Conservation (phyloP, 2,113 vertebrate species). For the Ctenomys sociabilis region DNA sequence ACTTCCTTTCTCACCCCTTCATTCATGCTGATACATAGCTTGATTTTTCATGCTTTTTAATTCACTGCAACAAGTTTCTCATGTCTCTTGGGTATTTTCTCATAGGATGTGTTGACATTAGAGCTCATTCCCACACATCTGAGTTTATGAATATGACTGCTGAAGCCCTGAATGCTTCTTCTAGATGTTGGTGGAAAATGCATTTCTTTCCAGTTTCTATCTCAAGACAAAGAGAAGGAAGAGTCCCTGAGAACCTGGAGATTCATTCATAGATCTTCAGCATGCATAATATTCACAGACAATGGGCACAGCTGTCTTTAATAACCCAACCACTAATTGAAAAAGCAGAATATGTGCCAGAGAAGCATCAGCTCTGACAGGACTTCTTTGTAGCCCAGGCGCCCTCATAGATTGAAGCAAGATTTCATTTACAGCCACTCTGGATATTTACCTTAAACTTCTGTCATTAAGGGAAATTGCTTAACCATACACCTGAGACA, state of each 20-base stretch:
- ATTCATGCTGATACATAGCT: not conserved
- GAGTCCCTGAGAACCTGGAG: constrained; percentile 63
- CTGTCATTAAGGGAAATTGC: not conserved
- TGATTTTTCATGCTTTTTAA: not conserved
- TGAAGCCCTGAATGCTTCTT: constrained; percentile 48
- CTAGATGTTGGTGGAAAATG: constrained; percentile 50
- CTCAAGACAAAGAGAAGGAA: constrained; percentile 51
- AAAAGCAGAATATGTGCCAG: constrained; percentile 18
- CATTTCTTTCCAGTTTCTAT: constrained; percentile 69
- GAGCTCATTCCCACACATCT: not conserved
- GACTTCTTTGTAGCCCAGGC: constrained; percentile 22
- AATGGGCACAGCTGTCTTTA: constrained; percentile 77
- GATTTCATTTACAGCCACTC: constrained; percentile 18
- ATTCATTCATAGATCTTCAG: constrained; percentile 74
- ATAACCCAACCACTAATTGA: constrained; percentile 63
- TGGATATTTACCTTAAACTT: constrained; percentile 10
- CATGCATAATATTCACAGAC: constrained; percentile 72
- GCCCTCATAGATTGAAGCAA: constrained; percentile 43
- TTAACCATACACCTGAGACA: constrained; percentile 17
- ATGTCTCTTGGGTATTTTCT: not conserved
- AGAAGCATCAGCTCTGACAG: constrained; percentile 24
- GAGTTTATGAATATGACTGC: not conserved
- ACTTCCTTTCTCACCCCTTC: not conserved
- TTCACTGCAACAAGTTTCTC: not conserved
- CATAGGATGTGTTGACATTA: not conserved